phyloP scores from a whole-genome alignment of 2,797 vertebrate species.

The Podarcis siculus region DNA sequence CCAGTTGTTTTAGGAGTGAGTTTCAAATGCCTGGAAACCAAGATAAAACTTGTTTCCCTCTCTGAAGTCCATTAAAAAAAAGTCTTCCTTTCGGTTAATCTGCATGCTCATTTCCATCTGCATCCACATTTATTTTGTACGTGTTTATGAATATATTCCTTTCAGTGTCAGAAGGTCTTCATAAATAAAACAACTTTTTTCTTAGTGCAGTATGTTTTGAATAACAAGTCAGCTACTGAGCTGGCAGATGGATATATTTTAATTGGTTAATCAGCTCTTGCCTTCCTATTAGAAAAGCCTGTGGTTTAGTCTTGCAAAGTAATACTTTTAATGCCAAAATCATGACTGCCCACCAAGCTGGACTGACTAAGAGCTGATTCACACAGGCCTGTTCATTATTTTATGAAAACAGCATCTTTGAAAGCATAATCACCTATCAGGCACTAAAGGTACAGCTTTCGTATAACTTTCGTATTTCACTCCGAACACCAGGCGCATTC shows the following conservation, averaged over 20 bases:
- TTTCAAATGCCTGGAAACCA: conserved; percentile 57
- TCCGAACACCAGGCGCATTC: neutral
- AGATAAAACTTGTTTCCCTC: conserved; percentile 62
- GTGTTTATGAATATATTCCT: conserved; percentile 71
- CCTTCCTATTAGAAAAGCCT: conserved; percentile 72
- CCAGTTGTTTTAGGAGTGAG: conserved; percentile 61
- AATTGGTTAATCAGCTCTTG: conserved; percentile 74
- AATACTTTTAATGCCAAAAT: conserved; percentile 69
- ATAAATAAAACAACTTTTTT: conserved; percentile 78
- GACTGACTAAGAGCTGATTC: conserved; percentile 16
- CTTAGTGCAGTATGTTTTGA: conserved; percentile 75
- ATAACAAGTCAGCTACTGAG: conserved; percentile 69
- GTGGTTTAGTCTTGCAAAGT: conserved; percentile 69
- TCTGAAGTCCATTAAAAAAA: conserved; percentile 54
- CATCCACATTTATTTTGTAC: conserved; percentile 72
- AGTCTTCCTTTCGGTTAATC: conserved; percentile 51
- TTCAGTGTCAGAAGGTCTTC: conserved; percentile 75
- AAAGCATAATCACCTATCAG: neutral
- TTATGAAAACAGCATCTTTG: neutral
- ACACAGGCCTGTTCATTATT: neutral
- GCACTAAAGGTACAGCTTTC: neutral
- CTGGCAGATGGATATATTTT: conserved; percentile 79
- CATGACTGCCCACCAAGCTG: conserved; percentile 53
- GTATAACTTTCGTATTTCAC: neutral
- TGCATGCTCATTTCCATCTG: conserved; percentile 62